These are phyloP conservation scores for Micoletzkya japonica DNA, from an alignment of 2,888 invertebrate genomes.

Conservation along the genomic window DNA sequence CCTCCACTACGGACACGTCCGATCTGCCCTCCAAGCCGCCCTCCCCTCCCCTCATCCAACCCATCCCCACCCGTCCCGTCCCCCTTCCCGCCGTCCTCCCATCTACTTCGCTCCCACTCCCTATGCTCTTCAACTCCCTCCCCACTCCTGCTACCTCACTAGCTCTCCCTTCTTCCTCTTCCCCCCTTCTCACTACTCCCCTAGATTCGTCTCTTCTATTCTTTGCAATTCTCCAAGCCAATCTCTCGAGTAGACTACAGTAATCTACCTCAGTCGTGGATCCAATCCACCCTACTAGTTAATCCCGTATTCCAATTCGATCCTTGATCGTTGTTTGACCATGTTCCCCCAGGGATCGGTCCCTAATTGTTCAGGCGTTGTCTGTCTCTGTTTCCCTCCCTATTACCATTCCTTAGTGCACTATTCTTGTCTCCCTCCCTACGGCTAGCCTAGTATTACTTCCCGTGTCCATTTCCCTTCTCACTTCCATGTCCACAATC, in stretches of 20 bases:
- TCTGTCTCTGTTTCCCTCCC: too few species aligned
- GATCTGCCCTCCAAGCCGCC: not conserved
- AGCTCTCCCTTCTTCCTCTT: not conserved
- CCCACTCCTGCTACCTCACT: constrained; percentile 11
- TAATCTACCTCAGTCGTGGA: too few species aligned
- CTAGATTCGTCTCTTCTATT: too few species aligned
- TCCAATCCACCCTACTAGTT: not conserved
- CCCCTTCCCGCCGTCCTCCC: constrained; percentile 21
- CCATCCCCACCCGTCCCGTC: constrained; percentile 30
- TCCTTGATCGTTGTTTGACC: constrained; percentile 5
- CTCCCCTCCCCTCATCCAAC: constrained; percentile 27
- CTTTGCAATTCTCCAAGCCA: too few species aligned
- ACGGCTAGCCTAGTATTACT: too few species aligned
- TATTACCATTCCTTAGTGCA: too few species aligned
- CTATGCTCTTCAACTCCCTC: constrained; percentile 18
- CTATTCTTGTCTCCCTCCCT: not conserved
- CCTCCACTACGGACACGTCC: not conserved
- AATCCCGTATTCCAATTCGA: not conserved
- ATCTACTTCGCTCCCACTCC: constrained; percentile 22
- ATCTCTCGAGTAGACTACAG: too few species aligned
- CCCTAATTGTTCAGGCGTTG: not conserved
- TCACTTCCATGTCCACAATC: too few species aligned
- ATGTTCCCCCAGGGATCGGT: constrained; percentile 4
- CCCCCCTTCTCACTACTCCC: not conserved
- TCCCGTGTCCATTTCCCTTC: too few species aligned